Base-by-base conservation (phyloP, 1,140 invertebrate genomes). In the Heliconius eleuchia region DNA sequence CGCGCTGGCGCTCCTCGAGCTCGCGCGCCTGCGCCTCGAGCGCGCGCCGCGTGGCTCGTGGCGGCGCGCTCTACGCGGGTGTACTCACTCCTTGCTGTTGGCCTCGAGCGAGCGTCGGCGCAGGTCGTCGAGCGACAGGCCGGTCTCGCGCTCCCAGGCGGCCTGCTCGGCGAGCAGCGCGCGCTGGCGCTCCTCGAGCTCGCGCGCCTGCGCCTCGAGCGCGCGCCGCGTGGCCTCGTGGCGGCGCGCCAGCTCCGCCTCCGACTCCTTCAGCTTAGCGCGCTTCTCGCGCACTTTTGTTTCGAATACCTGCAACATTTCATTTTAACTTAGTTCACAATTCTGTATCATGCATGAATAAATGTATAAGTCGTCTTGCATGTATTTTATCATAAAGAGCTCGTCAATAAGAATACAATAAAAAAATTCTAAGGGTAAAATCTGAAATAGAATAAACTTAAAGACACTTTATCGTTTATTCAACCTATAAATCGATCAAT, bases 271-370 rank as follows among this genome's bases (percentile, higher is more conserved):
- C 71, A 99, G 94, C 92, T 99, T 99, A 86, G 98, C 97, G 88
- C 98, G 98, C 95, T 99, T 99, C 89, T 99, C 98, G 83, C 97
- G 96, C 3, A 99, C 98, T 93, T 98, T 98, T 96, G 97, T 97
- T 85, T 96, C 96, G 87, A 96, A 96, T 78, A 96, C 96, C 93
- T 94, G 81, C 16, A 11, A 18, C 16, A 50, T 42, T 11, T 42
- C 39, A 42, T 30, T 30, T 30, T 30, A 3, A 42, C 11, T 42
- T 42, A 42, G 9, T 11, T 42, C 3, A 42, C 42, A 46, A 46
- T 46, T 46, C 42, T 46, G 42, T 46, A 46, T 3, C 11, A 42
- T 8, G 39, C 9, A 11, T 42, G 1, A 42, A 42, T 42, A 42
- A 3, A 3, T 46, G 13, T 46, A 46, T 42, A 18, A 19, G 1